Conservation (phyloP, 2,888 invertebrate genomes). For the Penaeus monodon region DNA sequence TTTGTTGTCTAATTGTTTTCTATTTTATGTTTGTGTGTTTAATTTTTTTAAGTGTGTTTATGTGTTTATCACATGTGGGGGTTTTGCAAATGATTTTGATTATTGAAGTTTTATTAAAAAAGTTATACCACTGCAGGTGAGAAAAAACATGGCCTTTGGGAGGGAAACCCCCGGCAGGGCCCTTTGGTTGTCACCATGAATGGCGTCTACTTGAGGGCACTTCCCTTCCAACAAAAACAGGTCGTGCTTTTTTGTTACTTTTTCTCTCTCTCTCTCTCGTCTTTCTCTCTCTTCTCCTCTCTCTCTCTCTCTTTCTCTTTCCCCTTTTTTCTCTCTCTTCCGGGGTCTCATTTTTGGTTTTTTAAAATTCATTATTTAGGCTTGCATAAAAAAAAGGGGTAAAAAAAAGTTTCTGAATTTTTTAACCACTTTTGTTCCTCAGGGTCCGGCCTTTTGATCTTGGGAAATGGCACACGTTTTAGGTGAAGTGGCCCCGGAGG, state of each 20-base stretch:
- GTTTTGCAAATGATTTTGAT: constrained; percentile 21
- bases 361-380: no score
- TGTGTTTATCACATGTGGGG: constrained; percentile 16
- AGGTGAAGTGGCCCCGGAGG: constrained; percentile 89
- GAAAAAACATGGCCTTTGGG: constrained; percentile 93
- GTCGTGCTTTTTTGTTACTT: constrained; percentile 19
- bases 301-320: no score
- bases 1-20: neutral
- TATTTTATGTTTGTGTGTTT: constrained; percentile 19
- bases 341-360: no score
- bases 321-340: no score
- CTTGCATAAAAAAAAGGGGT: no score
- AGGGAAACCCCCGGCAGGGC: constrained; percentile 85
- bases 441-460: constrained; percentile 88
- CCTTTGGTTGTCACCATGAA: constrained; percentile 87
- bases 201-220: constrained; percentile 89
- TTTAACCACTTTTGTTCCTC: constrained; percentile 3
- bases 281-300: no score
- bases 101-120: constrained; percentile 12
- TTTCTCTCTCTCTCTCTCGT: no score
- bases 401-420: no score
- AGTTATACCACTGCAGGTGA: constrained; percentile 74
- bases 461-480: constrained; percentile 89
- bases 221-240: constrained; percentile 83
- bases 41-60: constrained; percentile 6